These are phyloP conservation scores for Anseranas semipalmata DNA, from an alignment of 2,113 vertebrate species.

Conservation along the genomic window DNA sequence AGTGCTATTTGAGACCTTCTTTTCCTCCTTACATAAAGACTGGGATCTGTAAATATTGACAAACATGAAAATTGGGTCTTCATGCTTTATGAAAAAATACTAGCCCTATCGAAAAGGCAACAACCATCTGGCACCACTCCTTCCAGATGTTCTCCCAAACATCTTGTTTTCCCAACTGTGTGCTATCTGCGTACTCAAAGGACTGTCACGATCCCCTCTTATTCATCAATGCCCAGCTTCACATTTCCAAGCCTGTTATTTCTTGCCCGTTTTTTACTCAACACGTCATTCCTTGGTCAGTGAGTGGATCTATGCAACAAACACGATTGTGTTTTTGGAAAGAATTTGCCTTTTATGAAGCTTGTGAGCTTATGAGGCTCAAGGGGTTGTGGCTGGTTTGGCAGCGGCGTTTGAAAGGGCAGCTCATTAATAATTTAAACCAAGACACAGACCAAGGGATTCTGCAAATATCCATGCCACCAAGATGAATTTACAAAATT, in stretches of 20 bases:
- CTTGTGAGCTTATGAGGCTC: not conserved
- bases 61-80: conserved; percentile 16
- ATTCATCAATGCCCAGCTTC: not conserved
- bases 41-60: conserved; percentile 30
- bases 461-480: not conserved
- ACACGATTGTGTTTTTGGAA: not conserved
- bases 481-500: not conserved
- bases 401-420: not conserved
- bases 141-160: conserved; percentile 16
- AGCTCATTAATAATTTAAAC: not conserved
- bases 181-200: not conserved
- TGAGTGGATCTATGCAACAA: not conserved
- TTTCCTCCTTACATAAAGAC: not conserved
- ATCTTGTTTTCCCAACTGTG: not conserved
- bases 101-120: not conserved
- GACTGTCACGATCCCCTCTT: not conserved
- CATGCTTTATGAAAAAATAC: conserved; percentile 8
- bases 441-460: not conserved
- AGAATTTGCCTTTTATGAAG: conserved; percentile 2
- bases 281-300: not conserved
- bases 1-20: not conserved
- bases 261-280: not conserved
- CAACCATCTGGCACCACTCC: not conserved
- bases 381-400: not conserved
- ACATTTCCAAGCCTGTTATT: not conserved